These are phyloP conservation scores for Biston betularia DNA, from an alignment of 2,888 invertebrate genomes.

Conservation along the genomic window DNA sequence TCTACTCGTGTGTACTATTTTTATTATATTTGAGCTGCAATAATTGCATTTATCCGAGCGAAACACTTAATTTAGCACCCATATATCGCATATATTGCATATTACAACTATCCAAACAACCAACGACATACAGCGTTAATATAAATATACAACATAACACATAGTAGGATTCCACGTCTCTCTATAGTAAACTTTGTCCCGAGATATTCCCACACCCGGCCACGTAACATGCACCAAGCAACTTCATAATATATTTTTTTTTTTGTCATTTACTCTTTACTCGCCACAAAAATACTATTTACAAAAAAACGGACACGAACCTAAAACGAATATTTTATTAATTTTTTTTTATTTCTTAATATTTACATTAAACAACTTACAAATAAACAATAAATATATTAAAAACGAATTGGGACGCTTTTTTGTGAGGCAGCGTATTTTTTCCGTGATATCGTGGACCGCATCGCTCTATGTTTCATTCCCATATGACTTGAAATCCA, in stretches of 20 bases:
- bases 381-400: constrained; percentile 81
- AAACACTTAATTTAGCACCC: constrained; percentile 46
- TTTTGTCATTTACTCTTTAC: constrained; percentile 81
- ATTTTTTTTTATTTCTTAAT: constrained; percentile 70
- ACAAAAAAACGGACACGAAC: constrained; percentile 73
- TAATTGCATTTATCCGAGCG: constrained; percentile 45
- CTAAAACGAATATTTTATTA: constrained; percentile 74
- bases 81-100: constrained; percentile 24
- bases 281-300: constrained; percentile 78
- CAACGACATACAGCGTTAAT: constrained; percentile 28
- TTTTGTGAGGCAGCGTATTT: constrained; percentile 45
- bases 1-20: constrained; percentile 39
- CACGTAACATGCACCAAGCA: constrained; percentile 48
- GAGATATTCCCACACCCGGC: constrained; percentile 41
- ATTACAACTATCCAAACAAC: constrained; percentile 23
- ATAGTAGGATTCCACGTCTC: constrained; percentile 31
- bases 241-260: constrained; percentile 57
- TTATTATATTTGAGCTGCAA: constrained; percentile 47
- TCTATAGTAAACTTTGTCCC: constrained; percentile 18
- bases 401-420: constrained; percentile 73
- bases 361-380: constrained; percentile 84
- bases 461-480: constrained; percentile 2
- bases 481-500: neutral
- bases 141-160: constrained; percentile 17
- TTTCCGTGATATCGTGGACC: constrained; percentile 15